Percentiles rank a stretch among this genome's conserved stretches.
Conservation (phyloP, 2,113 vertebrate genomes). For the Microtus oregoni region DNA sequence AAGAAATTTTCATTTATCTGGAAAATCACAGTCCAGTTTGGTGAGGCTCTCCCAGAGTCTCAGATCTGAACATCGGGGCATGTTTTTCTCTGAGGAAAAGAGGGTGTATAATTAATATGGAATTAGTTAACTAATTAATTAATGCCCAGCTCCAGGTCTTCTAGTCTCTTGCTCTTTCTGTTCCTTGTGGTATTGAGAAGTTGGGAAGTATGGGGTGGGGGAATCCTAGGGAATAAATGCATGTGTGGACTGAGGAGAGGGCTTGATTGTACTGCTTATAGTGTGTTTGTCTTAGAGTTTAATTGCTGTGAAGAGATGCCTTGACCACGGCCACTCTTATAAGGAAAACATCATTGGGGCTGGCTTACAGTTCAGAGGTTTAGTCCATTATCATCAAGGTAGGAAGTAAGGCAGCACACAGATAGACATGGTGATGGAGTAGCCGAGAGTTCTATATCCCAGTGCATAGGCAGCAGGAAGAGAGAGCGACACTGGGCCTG, state of each 20-base stretch:
- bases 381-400: neutral
- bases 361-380: neutral
- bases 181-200: neutral
- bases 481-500: neutral
- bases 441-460: neutral
- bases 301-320: neutral
- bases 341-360: neutral
- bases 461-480: neutral
- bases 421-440: neutral
- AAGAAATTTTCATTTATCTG: neutral
- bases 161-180: neutral
- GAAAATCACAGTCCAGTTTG: constrained; percentile 16
- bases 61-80: neutral
- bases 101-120: neutral
- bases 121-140: neutral
- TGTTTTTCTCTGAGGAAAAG: constrained; percentile 18
- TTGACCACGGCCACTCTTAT: neutral
- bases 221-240: neutral
- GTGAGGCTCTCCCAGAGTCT: neutral
- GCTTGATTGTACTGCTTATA: neutral
- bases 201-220: neutral
- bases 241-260: neutral
- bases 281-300: neutral
- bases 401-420: neutral
- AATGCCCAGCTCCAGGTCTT: neutral